These are phyloP conservation scores for Geodia barretti DNA, from an alignment of 37 sponge, comb jelly and placozoan genomes.

Conservation along the genomic window DNA sequence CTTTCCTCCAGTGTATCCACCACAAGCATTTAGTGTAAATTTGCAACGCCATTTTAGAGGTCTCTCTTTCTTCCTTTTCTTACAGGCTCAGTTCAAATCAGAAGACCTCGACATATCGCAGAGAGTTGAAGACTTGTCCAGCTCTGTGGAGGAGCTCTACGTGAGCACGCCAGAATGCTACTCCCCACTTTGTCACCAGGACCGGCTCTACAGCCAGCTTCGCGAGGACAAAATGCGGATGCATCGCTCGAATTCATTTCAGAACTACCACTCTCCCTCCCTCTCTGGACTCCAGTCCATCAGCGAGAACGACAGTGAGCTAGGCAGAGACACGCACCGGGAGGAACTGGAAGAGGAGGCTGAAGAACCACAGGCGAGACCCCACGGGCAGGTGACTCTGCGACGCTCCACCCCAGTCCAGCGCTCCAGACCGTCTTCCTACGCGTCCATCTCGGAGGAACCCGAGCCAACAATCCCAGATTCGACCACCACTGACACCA, in stretches of 20 bases:
- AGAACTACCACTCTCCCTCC: background rate
- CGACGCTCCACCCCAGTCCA: background rate
- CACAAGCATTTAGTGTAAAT: too few relatives aligned
- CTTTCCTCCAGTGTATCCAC: background rate
- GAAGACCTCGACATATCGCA: constrained; percentile 26
- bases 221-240: background rate
- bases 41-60: background rate
- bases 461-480: background rate
- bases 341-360: constrained; percentile 5
- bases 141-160: constrained; percentile 29
- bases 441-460: background rate
- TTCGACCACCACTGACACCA: background rate
- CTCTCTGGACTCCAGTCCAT: constrained; percentile 6
- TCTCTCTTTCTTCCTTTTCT: background rate
- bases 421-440: background rate
- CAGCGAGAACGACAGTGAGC: constrained; percentile 21
- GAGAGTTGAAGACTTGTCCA: constrained; percentile 20
- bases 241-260: background rate
- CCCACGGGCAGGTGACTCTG: background rate
- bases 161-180: background rate
- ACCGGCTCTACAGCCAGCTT: background rate
- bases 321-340: background rate
- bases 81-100: constrained; percentile 10
- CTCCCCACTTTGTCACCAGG: background rate
- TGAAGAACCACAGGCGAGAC: background rate